phyloP scores from a whole-genome alignment of 2,113 vertebrate genomes.

The Bubo bubo region DNA sequence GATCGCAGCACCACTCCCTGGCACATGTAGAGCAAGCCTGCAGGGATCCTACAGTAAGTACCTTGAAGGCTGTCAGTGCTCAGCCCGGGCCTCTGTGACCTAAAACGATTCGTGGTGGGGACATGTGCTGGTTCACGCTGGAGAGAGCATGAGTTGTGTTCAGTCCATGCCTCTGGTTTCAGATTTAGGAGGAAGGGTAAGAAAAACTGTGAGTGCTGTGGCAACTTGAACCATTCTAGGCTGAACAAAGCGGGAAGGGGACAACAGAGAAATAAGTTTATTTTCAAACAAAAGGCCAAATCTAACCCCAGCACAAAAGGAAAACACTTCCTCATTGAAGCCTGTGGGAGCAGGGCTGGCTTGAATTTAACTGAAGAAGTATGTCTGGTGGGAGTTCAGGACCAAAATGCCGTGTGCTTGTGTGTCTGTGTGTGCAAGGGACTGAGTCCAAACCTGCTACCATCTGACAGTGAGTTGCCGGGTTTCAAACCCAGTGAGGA shows the following conservation, averaged over 20 bases:
- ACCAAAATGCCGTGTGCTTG: neutral
- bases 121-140: neutral
- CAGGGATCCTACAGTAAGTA: neutral
- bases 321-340: neutral
- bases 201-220: neutral
- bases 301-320: neutral
- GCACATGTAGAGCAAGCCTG: neutral
- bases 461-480: neutral
- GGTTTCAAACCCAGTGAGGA: neutral
- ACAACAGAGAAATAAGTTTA: neutral
- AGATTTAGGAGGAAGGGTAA: neutral
- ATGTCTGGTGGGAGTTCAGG: neutral
- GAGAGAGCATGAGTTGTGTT: neutral
- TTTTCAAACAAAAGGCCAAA: constrained; percentile 1
- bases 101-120: neutral
- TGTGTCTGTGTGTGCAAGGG: neutral
- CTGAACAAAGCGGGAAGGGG: neutral
- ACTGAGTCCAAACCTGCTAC: neutral
- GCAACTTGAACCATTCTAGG: neutral
- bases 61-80: neutral
- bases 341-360: neutral
- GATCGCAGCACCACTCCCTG: neutral
- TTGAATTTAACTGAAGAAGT: neutral
- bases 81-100: neutral
- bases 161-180: neutral